Evolutionary conservation across 2,113 vertebrate genomes (phyloP).

Genomic region (Cathartes aura): DNA sequence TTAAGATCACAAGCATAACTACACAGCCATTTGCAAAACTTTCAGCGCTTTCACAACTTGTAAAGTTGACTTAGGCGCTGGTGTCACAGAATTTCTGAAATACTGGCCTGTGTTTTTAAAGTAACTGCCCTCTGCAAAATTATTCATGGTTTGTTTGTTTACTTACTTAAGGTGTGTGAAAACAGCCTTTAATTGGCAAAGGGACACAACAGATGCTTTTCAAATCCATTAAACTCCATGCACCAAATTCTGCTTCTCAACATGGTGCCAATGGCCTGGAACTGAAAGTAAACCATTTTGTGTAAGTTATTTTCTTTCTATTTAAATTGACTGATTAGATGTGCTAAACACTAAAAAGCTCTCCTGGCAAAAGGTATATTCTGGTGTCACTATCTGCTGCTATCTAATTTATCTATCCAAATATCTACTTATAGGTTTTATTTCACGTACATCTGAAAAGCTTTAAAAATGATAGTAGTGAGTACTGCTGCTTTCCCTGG

Average conservation of each 20-base stretch:
- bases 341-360: not conserved
- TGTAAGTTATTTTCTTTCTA: not conserved
- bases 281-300: not conserved
- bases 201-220: not conserved
- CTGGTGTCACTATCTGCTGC: not conserved
- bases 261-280: not conserved
- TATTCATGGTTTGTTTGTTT: not conserved
- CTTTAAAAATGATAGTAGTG: not conserved
- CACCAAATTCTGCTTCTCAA: not conserved
- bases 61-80: not conserved
- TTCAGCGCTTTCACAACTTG: not conserved
- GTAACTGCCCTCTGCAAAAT: not conserved
- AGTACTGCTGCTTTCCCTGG: not conserved
- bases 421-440: not conserved
- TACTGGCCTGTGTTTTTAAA: not conserved
- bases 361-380: not conserved
- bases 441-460: not conserved
- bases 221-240: not conserved
- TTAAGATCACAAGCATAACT: not conserved
- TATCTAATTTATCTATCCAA: not conserved
- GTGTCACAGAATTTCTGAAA: not conserved
- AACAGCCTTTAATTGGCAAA: not conserved
- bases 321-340: not conserved
- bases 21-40: not conserved
- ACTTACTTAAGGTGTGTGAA: not conserved